Conservation (phyloP, 2,888 invertebrate genomes). For the Athrips mouffetella region DNA sequence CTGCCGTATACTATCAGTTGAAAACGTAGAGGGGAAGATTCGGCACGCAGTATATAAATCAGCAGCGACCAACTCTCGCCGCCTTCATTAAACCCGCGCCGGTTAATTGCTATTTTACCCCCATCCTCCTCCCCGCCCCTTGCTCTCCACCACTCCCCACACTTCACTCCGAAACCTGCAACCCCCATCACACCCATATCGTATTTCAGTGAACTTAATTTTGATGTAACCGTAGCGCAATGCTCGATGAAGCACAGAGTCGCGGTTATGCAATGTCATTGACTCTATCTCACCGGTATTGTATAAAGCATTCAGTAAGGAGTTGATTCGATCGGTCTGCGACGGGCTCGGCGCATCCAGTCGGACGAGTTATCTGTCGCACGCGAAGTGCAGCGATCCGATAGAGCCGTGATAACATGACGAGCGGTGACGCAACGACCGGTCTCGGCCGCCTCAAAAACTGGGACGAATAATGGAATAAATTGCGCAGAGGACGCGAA, state of each 20-base stretch:
- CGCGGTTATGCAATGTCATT: neutral
- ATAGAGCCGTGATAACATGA: constrained; percentile 12
- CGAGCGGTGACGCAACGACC: constrained; percentile 33
- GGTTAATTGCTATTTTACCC: constrained; percentile 50
- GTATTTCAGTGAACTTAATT: constrained; percentile 32
- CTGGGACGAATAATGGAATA: constrained; percentile 30
- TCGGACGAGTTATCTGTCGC: constrained; percentile 22
- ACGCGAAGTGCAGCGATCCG: constrained; percentile 14
- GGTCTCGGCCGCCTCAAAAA: constrained; percentile 41
- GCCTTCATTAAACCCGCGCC: constrained; percentile 49
- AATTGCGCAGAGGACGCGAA: constrained; percentile 33
- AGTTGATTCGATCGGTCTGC: neutral
- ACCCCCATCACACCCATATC: neutral
- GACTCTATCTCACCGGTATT: constrained; percentile 1
- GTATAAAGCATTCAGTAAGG: constrained; percentile 9
- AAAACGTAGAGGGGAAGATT: neutral
- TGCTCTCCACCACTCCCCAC: constrained; percentile 15
- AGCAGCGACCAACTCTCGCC: constrained; percentile 23
- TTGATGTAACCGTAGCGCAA: constrained; percentile 9
- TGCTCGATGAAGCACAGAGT: constrained; percentile 6
- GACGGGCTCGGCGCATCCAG: neutral
- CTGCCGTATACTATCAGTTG: no score
- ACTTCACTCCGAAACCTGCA: constrained; percentile 15
- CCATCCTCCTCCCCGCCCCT: constrained; percentile 18
- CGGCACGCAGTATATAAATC: constrained; percentile 44